Percentiles rank a stretch among this genome's conserved stretches.
Conservation (phyloP, 2,113 vertebrate species). For the Callopanchax toddi region DNA sequence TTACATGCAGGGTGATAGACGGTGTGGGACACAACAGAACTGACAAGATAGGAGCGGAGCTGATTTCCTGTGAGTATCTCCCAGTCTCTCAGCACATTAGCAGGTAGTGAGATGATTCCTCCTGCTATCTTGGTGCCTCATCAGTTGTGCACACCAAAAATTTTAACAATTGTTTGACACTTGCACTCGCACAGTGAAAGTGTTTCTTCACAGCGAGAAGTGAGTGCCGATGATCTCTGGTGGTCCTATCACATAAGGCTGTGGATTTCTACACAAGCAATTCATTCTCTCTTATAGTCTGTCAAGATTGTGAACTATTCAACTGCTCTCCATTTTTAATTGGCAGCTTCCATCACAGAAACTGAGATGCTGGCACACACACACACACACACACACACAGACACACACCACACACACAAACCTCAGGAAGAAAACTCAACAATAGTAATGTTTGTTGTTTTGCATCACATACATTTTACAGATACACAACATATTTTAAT, state of each 20-base stretch:
- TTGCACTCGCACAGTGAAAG: not conserved
- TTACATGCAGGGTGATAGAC: not conserved
- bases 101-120: constrained; percentile 15
- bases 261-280: constrained; percentile 20
- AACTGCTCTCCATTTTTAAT: not conserved
- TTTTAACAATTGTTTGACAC: constrained; percentile 16
- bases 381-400: no score
- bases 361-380: constrained; percentile 4
- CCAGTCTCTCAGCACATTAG: constrained; percentile 10
- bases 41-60: not conserved
- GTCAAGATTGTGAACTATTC: constrained; percentile 2
- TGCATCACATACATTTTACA: no score
- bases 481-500: no score
- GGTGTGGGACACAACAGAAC: not conserved
- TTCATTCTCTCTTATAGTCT: not conserved
- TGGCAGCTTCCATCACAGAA: constrained; percentile 9
- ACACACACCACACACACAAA: no score
- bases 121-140: constrained; percentile 8
- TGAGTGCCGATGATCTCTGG: constrained; percentile 15
- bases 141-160: constrained; percentile 22
- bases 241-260: constrained; percentile 14
- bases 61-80: constrained; percentile 19
- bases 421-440: no score
- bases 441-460: no score
- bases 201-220: constrained; percentile 23